Base-by-base conservation (phyloP, 2,797 vertebrate genomes). In the Periparus ater region DNA sequence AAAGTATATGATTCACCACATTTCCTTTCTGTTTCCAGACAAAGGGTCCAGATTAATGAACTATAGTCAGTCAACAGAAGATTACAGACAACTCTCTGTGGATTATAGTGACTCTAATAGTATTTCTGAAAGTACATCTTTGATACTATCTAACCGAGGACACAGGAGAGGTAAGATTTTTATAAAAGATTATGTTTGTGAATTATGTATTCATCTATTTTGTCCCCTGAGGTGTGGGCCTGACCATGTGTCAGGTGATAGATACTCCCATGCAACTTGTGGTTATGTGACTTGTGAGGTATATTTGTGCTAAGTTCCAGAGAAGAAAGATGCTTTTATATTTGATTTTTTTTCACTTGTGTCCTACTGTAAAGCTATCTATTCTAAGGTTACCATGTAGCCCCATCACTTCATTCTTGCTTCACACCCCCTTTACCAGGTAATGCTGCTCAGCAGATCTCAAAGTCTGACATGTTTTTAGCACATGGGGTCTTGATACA, bases 61-160 rank as follows among this genome's bases (percentile, higher is more conserved):
- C 81, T 96, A 91, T 2, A 96, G 93, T 81, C 83, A 13, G 29
- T 91, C 91, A 84, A 95, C 98, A 98, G 98, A 98, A 89, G 98
- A 98, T 95, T 97, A 98, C 89, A 98, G 98, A 86, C 97, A 96
- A 36, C 97, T 98, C 71, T 96, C 98, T 78, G 98, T 97, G 89
- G 95, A 97, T 60, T 98, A 97, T 89, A 98, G 97, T 47, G 98
- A 98, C 70, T 97, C 96, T 30, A 98, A 97, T 5, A 92, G 92
- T 88, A 95, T 94, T 86, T 93, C 97, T 95, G 98, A 89, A 98
- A 98, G 93, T 40, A 75, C 91, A 0, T 97, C 96, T 88, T 90
- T 96, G 76, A 91, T 90, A 73, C 44, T 96, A 29, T 95, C 96
- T n/a, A 95, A 95, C 71, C 67, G 7, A 84, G 95, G 92, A 74